Evolutionary conservation across 2,888 invertebrate species (phyloP).

Genomic region (Ecdyonurus torrentis): DNA sequence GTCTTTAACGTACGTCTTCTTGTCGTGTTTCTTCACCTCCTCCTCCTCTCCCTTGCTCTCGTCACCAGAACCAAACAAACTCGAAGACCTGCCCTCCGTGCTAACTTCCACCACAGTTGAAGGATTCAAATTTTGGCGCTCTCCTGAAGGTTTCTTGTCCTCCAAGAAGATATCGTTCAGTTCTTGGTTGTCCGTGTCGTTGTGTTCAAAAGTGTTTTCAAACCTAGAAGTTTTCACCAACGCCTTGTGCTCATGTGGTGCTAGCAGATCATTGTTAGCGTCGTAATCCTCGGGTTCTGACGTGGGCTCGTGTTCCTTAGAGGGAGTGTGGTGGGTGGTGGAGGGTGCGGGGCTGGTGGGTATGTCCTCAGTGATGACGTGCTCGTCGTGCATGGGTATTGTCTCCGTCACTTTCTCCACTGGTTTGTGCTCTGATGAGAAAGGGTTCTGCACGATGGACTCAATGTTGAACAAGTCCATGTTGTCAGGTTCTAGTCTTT

Average conservation of each 20-base stretch:
- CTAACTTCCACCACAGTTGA: too few species aligned
- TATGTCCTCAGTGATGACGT: not conserved
- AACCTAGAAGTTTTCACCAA: not conserved
- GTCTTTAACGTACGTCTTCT: not conserved
- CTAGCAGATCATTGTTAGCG: constrained; percentile 1
- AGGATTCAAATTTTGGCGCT: not conserved
- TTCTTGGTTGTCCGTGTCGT: not conserved
- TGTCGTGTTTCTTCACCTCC: not conserved
- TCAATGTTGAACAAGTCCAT: too few species aligned
- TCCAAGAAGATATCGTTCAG: not conserved
- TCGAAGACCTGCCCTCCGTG: too few species aligned
- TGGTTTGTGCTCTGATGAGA: too few species aligned
- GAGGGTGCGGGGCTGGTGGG: too few species aligned
- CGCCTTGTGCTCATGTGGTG: not conserved
- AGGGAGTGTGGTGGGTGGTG: not conserved
- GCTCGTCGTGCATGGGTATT: not conserved
- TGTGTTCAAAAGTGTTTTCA: not conserved
- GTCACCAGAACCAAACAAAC: too few species aligned
- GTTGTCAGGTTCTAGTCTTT: too few species aligned
- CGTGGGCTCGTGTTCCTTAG: not conserved
- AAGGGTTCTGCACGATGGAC: too few species aligned
- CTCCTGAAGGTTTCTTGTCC: not conserved
- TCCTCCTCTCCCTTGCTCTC: too few species aligned
- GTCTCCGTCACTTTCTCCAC: too few species aligned
- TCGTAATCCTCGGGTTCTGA: not conserved